These are phyloP conservation scores for Chouioia cunea DNA, from an alignment of 2,888 invertebrate species.

Conservation along the genomic window DNA sequence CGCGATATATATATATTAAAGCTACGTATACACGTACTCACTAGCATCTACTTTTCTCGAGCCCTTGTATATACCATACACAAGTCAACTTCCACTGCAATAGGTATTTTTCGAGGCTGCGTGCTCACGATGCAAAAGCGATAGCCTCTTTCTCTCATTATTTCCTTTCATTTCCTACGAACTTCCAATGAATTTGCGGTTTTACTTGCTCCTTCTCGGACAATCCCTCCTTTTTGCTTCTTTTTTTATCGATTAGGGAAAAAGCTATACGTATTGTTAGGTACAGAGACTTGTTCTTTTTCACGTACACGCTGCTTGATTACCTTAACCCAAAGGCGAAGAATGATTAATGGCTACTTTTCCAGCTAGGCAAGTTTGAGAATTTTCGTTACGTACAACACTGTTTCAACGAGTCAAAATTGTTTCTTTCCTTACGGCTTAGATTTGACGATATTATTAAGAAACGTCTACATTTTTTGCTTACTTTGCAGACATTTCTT, in stretches of 20 bases:
- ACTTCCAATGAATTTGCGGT: constrained; percentile 37
- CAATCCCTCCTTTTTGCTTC: constrained; percentile 22
- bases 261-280: constrained; percentile 13
- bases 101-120: constrained; percentile 48
- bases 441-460: too few relatives aligned
- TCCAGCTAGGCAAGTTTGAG: too few relatives aligned
- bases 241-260: constrained; percentile 24
- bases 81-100: constrained; percentile 42
- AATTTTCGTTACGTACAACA: too few relatives aligned
- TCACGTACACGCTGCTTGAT: too few relatives aligned
- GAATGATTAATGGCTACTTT: too few relatives aligned
- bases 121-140: constrained; percentile 50
- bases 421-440: too few relatives aligned
- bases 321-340: too few relatives aligned
- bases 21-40: too few relatives aligned
- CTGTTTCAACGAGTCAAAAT: too few relatives aligned
- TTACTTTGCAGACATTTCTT: too few relatives aligned
- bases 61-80: background rate
- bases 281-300: too few relatives aligned
- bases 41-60: background rate
- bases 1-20: constrained; percentile 32
- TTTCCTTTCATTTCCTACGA: constrained; percentile 39
- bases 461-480: too few relatives aligned
- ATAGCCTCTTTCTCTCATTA: constrained; percentile 38
- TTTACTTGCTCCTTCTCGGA: constrained; percentile 21